Evolutionary conservation across 2,888 invertebrate genomes (phyloP), one percentile per base, ranked within the genome.

Genomic region (Alitta virens): DNA sequence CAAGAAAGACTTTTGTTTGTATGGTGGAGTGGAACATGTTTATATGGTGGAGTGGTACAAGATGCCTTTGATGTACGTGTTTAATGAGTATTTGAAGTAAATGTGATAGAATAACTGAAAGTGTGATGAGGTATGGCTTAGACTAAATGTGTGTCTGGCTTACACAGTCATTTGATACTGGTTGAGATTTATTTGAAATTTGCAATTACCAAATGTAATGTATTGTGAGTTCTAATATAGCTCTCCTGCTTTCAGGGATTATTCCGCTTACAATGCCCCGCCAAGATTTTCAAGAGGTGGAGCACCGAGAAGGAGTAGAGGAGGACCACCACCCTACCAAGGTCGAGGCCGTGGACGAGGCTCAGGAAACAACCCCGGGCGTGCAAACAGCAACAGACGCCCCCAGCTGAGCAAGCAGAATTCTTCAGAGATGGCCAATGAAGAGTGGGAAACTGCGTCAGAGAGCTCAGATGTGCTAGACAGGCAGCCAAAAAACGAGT

Each of bases 381-480:
- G 72, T n/a, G 62, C 69, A 21, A 54, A 60, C 16, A 64, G 64
- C 55, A 57, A 55, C 52, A 76, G 76, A 63, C 73, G 72, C 52
- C 77, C 77, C 43, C 72, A 71, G n/a, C 71, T 79, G 16, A 75
- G 72, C 2, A 80, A 79, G 66, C 79, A 81, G 64, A 77, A 78
- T 63, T 80, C 80, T 16, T 64, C 68, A 1, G 69, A 69, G 46
- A 21, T 66, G 21, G 68, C 60, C 12, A 75, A 83, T 75, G 80
- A 80, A 60, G 85, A 90, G 74, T 90, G 90, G 89, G 91, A 91
- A 79, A 90, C 91, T 1, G 85, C 85, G 21, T 90, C 91, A 7
- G 92, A 92, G 82, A 90, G 90, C 83, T 91, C 91, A 80, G 91
- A 83, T 71, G 74, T 81, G 52, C 66, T 76, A 5, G 75, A 76